These are phyloP conservation scores for Scartelaos histophorus DNA, from an alignment of 2,113 vertebrate species.

Conservation along the genomic window DNA sequence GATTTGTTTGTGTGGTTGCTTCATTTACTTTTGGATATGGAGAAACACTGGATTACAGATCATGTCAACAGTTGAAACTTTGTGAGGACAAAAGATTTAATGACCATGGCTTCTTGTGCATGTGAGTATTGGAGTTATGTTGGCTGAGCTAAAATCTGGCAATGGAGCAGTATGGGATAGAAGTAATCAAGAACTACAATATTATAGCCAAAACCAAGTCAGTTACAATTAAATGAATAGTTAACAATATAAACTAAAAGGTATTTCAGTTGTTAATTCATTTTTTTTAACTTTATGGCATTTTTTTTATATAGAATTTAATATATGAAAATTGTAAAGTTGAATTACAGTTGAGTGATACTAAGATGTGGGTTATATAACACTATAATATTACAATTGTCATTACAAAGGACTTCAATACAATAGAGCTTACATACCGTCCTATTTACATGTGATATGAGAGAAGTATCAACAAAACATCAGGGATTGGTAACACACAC, in stretches of 20 bases:
- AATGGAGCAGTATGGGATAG: too few species aligned
- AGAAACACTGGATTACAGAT: conserved; percentile 58
- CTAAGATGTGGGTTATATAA: too few species aligned
- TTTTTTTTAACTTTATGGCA: too few species aligned
- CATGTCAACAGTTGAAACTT: conserved; percentile 43
- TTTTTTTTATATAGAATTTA: too few species aligned
- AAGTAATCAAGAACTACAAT: too few species aligned
- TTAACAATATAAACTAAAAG: too few species aligned
- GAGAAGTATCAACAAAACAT: background rate
- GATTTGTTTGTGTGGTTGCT: conserved; percentile 14
- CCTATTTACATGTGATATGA: background rate
- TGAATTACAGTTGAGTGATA: too few species aligned
- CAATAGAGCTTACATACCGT: too few species aligned
- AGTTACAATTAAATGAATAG: too few species aligned
- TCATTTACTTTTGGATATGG: conserved; percentile 39
- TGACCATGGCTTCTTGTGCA: conserved; percentile 68
- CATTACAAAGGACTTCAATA: background rate
- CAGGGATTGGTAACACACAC: background rate
- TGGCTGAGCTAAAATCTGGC: background rate
- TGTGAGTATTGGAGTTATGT: conserved; percentile 65
- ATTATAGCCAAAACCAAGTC: too few species aligned
- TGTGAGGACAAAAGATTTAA: conserved; percentile 45
- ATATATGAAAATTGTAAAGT: too few species aligned
- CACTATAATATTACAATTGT: background rate
- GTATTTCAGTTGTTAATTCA: too few species aligned